phyloP scores from a whole-genome alignment of 2,888 invertebrate species.

The Heteromyza rotundicornis region DNA sequence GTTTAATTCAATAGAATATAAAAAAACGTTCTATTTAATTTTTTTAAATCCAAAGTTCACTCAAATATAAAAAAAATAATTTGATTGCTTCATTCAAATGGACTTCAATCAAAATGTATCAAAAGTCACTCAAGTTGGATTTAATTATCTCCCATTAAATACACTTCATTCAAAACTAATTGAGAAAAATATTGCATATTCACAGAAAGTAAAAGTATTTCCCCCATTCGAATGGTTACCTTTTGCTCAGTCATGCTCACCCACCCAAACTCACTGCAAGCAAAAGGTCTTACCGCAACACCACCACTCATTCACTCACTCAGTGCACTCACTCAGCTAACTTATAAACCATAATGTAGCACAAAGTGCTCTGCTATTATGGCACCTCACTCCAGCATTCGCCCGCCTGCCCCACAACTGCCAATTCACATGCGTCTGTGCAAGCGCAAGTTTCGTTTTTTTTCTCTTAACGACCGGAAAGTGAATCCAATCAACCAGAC shows the following conservation, averaged over 20 bases:
- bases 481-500: conserved; percentile 28
- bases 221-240: no score
- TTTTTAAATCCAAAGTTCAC: no score
- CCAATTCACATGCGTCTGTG: conserved; percentile 14
- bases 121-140: no score
- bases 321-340: neutral
- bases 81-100: no score
- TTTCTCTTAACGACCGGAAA: conserved; percentile 1
- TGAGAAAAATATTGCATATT: no score
- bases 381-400: conserved; percentile 21
- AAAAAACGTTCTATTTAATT: no score
- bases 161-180: no score
- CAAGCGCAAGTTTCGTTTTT: neutral
- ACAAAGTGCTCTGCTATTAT: conserved; percentile 30
- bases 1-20: no score
- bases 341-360: conserved; percentile 19
- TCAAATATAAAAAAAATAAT: no score
- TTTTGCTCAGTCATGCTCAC: neutral
- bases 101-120: no score
- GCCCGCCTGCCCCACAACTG: conserved; percentile 22
- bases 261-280: neutral
- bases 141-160: no score
- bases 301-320: conserved; percentile 8
- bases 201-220: no score
- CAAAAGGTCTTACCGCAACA: neutral